Evolutionary conservation across 2,888 invertebrate species (phyloP).

Genomic region (Ceramica pisi): DNA sequence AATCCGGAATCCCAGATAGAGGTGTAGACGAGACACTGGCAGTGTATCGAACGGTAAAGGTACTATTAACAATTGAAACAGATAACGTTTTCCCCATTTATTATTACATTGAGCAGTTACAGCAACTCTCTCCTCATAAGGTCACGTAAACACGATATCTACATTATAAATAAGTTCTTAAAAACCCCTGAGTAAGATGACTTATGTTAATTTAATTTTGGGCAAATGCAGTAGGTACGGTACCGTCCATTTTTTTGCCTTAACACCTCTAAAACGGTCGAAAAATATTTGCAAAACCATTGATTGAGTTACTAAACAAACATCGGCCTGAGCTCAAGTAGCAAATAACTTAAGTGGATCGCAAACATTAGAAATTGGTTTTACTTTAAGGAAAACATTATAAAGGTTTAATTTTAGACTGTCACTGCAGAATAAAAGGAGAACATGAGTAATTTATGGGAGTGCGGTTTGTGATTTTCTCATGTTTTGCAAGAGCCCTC

Average conservation of each 20-base stretch:
- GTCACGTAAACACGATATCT: constrained; percentile 22
- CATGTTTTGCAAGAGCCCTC: not conserved
- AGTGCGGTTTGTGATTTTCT: not conserved
- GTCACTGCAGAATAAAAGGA: no score
- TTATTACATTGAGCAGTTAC: constrained; percentile 38
- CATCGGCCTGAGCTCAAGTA: constrained; percentile 58
- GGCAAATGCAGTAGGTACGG: constrained; percentile 5
- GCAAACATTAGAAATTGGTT: constrained; percentile 48
- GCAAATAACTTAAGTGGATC: constrained; percentile 53
- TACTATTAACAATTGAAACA: constrained; percentile 56
- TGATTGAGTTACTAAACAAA: constrained; percentile 67
- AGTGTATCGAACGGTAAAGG: constrained; percentile 21
- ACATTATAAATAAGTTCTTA: constrained; percentile 27
- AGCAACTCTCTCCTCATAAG: constrained; percentile 45
- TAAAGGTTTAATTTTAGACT: no score
- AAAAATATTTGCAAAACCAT: constrained; percentile 58
- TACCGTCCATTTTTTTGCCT: not conserved
- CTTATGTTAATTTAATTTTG: constrained; percentile 38
- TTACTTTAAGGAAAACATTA: constrained; percentile 19
- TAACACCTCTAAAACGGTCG: constrained; percentile 32
- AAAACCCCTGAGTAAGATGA: constrained; percentile 12
- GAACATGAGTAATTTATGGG: not conserved
- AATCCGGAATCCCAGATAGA: constrained; percentile 16
- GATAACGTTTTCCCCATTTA: constrained; percentile 54
- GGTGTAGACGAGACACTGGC: constrained; percentile 13